A percentile compares a stretch with the other conserved stretches of the same genome.
These are phyloP conservation scores for Vombatus ursinus DNA, from an alignment of 2,113 vertebrate species.

Conservation along the genomic window DNA sequence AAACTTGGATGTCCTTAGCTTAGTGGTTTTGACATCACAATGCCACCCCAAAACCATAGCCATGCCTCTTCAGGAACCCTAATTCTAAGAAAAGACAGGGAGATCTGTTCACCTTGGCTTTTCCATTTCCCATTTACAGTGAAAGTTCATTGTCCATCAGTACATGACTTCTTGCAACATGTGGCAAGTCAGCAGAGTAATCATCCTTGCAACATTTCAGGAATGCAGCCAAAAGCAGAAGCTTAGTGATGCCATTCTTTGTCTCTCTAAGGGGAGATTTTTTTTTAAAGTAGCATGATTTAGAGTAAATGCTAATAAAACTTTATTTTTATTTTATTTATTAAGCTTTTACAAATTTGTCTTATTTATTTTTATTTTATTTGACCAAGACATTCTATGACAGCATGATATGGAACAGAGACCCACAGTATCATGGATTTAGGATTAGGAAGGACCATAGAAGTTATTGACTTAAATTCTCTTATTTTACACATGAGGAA, in stretches of 20 bases:
- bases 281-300: background rate
- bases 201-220: background rate
- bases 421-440: background rate
- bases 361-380: background rate
- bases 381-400: background rate
- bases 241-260: background rate
- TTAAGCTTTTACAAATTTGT: background rate
- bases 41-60: background rate
- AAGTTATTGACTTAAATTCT: background rate
- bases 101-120: background rate
- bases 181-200: background rate
- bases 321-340: background rate
- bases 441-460: background rate
- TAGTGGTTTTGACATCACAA: background rate
- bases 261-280: background rate
- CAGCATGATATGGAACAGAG: background rate
- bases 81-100: background rate
- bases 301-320: background rate
- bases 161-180: background rate
- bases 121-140: background rate
- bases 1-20: background rate
- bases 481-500: background rate
- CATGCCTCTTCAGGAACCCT: background rate
- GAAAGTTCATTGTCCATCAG: background rate
- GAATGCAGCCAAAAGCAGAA: background rate